Conservation (phyloP, 2,888 invertebrate genomes). For the Diarsia brunnea region DNA sequence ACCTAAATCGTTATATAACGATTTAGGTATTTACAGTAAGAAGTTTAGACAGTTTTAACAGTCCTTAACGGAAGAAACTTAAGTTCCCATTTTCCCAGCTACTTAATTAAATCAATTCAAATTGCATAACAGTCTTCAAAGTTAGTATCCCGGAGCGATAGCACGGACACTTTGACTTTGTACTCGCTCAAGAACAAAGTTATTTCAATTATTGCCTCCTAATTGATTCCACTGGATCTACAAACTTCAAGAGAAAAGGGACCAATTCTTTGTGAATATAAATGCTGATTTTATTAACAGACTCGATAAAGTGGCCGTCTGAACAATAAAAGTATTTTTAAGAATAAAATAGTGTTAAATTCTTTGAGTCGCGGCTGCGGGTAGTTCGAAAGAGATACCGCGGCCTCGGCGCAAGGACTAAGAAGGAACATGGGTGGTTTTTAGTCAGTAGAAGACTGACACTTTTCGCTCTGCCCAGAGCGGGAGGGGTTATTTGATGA, state of each 20-base stretch:
- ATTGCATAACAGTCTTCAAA: slow-evolving; percentile 39
- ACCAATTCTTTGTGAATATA: background rate
- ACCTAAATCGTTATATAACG: background rate
- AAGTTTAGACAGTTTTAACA: no score
- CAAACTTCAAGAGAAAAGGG: slow-evolving; percentile 12
- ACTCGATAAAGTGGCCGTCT: background rate
- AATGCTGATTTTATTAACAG: background rate
- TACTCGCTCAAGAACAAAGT: slow-evolving; percentile 28
- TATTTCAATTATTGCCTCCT: slow-evolving; percentile 32
- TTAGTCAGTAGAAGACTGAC: no score
- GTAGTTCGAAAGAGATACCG: no score
- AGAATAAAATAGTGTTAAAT: background rate
- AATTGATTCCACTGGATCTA: slow-evolving; percentile 19
- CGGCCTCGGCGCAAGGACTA: no score
- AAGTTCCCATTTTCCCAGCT: slow-evolving; percentile 6
- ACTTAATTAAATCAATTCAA: slow-evolving; percentile 26
- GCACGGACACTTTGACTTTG: slow-evolving; percentile 15
- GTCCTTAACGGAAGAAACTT: background rate
- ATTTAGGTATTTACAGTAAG: no score
- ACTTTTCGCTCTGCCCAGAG: no score
- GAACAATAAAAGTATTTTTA: background rate
- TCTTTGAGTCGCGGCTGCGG: no score
- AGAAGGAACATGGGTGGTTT: no score
- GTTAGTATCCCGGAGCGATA: background rate
- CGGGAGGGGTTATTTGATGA: no score